Conservation (phyloP, 2,797 vertebrate genomes). For the Pseudopleuronectes americanus region DNA sequence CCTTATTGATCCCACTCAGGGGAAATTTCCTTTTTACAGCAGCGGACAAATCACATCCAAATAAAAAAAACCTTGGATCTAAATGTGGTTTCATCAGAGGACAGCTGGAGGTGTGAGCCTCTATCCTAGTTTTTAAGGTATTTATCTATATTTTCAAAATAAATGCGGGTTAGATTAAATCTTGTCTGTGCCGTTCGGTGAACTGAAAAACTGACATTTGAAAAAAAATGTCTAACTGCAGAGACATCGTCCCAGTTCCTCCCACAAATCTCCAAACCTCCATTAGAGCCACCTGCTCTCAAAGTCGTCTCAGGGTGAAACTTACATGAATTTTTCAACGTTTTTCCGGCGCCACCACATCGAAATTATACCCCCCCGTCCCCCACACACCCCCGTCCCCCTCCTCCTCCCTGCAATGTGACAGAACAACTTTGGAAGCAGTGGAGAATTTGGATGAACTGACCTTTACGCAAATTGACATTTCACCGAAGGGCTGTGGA, state of each 20-base stretch:
- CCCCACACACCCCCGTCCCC: too few species aligned
- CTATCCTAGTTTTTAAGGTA: too few species aligned
- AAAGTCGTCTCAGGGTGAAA: not conserved
- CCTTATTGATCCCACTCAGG: too few species aligned
- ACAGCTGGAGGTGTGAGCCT: too few species aligned
- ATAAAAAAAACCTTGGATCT: too few species aligned
- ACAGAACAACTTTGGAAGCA: not conserved
- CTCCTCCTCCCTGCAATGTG: not conserved
- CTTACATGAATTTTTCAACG: not conserved
- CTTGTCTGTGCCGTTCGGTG: too few species aligned
- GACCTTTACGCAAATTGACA: conserved; percentile 1
- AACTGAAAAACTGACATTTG: too few species aligned
- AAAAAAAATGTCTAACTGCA: not conserved
- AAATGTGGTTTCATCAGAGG: too few species aligned
- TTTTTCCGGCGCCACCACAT: not conserved
- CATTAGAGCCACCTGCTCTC: not conserved
- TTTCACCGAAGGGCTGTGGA: not conserved
- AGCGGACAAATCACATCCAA: too few species aligned
- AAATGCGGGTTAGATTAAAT: too few species aligned
- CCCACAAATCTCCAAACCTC: not conserved
- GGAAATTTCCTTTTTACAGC: too few species aligned
- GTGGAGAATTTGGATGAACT: not conserved
- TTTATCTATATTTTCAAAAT: too few species aligned
- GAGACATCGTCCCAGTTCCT: conserved; percentile 2
- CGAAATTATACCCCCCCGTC: not conserved